phyloP scores from a whole-genome alignment of 1,140 invertebrate species.

The Trichomalopsis sarcophagae region DNA sequence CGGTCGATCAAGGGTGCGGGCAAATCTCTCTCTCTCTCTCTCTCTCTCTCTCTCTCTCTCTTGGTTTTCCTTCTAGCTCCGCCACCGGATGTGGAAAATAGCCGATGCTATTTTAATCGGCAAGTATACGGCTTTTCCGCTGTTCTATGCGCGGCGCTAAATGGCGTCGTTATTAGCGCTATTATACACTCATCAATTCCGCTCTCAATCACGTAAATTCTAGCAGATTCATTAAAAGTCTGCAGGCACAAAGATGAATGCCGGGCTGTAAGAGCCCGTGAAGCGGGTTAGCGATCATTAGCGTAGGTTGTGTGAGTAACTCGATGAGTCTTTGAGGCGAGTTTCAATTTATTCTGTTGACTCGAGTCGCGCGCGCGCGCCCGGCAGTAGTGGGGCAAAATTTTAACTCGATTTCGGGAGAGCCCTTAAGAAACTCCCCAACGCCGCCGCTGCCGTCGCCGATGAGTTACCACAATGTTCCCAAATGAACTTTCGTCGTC shows the following conservation, averaged over 20 bases:
- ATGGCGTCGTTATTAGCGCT: no score
- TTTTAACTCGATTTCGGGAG: conserved; percentile 30
- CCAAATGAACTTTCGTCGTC: conserved; percentile 16
- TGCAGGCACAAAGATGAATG: neutral
- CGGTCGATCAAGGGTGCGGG: neutral
- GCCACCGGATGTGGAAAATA: no score
- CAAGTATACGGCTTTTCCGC: no score
- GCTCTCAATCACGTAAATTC: neutral
- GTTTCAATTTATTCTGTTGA: conserved; percentile 34
- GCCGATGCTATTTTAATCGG: no score
- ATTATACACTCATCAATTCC: no score
- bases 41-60: neutral
- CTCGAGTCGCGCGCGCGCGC: neutral
- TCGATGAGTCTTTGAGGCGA: conserved; percentile 36
- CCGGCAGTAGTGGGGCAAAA: neutral
- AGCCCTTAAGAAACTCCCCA: conserved; percentile 17
- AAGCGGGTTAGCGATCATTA: neutral
- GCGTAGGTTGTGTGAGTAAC: neutral
- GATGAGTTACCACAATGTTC: conserved; percentile 22
- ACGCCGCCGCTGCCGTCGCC: neutral
- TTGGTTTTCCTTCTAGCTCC: no score
- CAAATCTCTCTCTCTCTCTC: neutral
- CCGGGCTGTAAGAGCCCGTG: neutral
- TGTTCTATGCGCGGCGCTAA: no score
- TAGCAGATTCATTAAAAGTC: neutral